Conservation (phyloP, 2,888 invertebrate species). For the Synanthedon tipuliformis region DNA sequence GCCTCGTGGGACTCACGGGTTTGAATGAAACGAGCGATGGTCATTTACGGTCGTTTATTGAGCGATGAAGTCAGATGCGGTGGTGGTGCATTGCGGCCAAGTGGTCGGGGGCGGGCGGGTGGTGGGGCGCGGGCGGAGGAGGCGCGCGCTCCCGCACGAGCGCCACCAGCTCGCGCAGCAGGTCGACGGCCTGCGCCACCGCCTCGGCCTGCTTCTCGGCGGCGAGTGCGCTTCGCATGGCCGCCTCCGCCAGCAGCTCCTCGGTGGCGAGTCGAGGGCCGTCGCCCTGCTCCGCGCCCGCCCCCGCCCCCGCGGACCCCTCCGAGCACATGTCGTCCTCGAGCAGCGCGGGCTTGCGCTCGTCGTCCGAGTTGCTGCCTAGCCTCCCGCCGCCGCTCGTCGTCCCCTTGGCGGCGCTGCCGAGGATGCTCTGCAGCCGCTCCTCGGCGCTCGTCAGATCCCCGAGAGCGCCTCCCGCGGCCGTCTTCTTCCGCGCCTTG, state of each 20-base stretch:
- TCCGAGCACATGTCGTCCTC: constrained; percentile 55
- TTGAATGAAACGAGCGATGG: too few relatives aligned
- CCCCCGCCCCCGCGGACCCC: constrained; percentile 52
- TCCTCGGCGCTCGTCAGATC: constrained; percentile 52
- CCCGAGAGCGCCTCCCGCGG: constrained; percentile 48
- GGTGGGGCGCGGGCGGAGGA: constrained; percentile 69
- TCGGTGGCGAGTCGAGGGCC: constrained; percentile 75
- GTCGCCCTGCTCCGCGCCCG: constrained; percentile 82
- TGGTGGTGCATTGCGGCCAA: constrained; percentile 74
- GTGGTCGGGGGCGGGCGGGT: constrained; percentile 74
- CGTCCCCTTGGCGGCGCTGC: constrained; percentile 9
- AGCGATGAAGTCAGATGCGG: constrained; percentile 61
- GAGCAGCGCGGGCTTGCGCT: constrained; percentile 34
- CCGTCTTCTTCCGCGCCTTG: constrained; percentile 53
- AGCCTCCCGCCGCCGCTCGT: constrained; percentile 5
- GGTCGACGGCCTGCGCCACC: neutral
- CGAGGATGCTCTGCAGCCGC: constrained; percentile 45
- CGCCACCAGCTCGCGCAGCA: constrained; percentile 16
- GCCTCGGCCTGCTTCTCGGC: constrained; percentile 48
- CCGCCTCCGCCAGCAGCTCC: constrained; percentile 76
- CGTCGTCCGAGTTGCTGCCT: constrained; percentile 40
- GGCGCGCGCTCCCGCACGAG: constrained; percentile 21
- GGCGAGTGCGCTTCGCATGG: constrained; percentile 78
- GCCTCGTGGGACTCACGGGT: neutral
- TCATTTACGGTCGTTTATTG: neutral